These are phyloP conservation scores for Leptarthrus brevirostris DNA, from an alignment of 2,888 invertebrate genomes.

Conservation along the genomic window DNA sequence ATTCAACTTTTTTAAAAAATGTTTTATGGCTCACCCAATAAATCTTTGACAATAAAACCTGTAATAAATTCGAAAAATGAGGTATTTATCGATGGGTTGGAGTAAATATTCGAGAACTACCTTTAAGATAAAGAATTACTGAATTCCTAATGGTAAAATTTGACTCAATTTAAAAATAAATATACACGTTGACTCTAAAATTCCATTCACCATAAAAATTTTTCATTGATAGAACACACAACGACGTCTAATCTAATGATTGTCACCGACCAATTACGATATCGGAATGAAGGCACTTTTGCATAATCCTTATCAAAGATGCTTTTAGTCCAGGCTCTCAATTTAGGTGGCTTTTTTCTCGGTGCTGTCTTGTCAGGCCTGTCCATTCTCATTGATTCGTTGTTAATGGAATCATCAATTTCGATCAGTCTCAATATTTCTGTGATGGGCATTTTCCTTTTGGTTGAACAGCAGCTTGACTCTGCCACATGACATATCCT, in stretches of 20 bases:
- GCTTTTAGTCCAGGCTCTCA: background rate
- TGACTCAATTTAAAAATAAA: too few species aligned
- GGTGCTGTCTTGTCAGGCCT: slow-evolving; percentile 17
- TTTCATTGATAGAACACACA: too few species aligned
- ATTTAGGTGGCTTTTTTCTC: background rate
- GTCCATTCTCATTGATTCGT: slow-evolving; percentile 26
- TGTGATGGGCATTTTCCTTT: slow-evolving; percentile 18
- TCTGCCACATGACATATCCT: slow-evolving; percentile 13
- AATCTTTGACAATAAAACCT: too few species aligned
- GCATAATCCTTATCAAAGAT: slow-evolving; percentile 3
- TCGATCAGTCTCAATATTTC: background rate
- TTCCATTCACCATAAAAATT: too few species aligned
- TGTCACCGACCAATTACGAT: background rate
- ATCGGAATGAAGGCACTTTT: background rate
- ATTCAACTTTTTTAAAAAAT: too few species aligned
- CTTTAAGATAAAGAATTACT: too few species aligned
- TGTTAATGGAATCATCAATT: slow-evolving; percentile 18
- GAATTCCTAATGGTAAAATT: too few species aligned
- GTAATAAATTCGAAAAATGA: too few species aligned
- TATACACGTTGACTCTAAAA: too few species aligned
- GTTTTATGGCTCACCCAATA: too few species aligned
- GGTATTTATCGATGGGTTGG: too few species aligned
- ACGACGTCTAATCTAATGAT: slow-evolving; percentile 1
- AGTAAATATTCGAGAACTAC: too few species aligned
- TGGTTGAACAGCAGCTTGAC: slow-evolving; percentile 7